Evolutionary conservation across 2,888 invertebrate genomes (phyloP).

Genomic region (Dryomyza anilis): DNA sequence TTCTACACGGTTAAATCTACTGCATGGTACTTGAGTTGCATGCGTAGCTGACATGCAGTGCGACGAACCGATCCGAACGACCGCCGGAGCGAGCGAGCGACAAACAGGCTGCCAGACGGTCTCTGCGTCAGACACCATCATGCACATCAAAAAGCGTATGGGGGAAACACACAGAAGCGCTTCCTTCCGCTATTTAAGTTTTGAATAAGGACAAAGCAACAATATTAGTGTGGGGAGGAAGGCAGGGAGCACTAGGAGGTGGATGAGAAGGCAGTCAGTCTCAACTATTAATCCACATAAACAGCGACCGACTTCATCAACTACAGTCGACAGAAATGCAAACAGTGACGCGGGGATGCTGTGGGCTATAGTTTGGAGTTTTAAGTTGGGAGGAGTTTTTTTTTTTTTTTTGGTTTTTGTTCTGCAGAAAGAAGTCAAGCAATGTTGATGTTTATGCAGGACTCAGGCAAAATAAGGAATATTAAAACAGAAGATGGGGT

Average conservation of each 20-base stretch:
- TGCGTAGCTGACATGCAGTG: too few species aligned
- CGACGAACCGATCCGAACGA: too few species aligned
- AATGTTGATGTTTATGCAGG: too few species aligned
- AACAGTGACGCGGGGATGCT: neutral
- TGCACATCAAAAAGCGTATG: conserved; percentile 8
- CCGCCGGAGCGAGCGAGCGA: neutral
- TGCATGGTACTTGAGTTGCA: too few species aligned
- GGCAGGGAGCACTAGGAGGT: too few species aligned
- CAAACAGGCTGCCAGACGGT: neutral
- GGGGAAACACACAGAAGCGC: conserved; percentile 8
- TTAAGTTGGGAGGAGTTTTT: neutral
- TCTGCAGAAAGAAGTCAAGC: too few species aligned
- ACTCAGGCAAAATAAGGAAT: too few species aligned
- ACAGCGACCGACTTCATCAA: conserved; percentile 1
- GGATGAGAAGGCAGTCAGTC: too few species aligned
- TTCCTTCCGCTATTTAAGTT: conserved; percentile 26
- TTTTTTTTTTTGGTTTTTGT: neutral
- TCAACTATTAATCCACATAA: conserved; percentile 16
- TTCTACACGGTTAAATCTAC: too few species aligned
- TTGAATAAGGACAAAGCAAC: conserved; percentile 19
- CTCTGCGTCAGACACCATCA: neutral
- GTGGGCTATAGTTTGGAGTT: neutral
- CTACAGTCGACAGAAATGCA: neutral
- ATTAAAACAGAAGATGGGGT: too few species aligned
- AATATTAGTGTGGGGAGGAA: too few species aligned